Conservation (phyloP, 2,797 vertebrate species). For the Diplodus sargus region DNA sequence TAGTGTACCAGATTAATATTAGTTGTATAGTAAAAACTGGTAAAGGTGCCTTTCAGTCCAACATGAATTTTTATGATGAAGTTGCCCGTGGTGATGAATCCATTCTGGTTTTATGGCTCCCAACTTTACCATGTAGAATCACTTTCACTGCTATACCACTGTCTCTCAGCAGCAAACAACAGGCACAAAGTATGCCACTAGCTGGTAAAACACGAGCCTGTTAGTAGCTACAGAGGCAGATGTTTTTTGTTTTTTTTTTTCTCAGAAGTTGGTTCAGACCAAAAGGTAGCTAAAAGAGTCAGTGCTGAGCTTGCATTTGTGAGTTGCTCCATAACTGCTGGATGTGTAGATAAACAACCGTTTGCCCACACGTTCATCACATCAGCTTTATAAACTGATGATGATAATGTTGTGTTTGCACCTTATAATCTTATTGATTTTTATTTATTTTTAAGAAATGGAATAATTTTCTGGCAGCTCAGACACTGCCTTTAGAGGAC, state of each 20-base stretch:
- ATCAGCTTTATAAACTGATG: not conserved
- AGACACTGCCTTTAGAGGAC: constrained; percentile 2
- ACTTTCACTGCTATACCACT: no score
- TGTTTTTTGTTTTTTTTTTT: not conserved
- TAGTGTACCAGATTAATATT: no score
- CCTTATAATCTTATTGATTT: not conserved
- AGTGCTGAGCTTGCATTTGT: not conserved
- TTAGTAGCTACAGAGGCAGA: not conserved
- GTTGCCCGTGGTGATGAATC: no score
- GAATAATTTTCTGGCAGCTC: not conserved
- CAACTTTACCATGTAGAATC: not conserved
- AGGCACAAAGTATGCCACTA: not conserved
- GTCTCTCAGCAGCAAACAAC: not conserved
- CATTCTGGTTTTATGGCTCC: no score
- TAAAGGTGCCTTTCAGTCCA: no score
- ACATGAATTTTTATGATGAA: not conserved
- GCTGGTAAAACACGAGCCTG: not conserved
- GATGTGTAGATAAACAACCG: not conserved
- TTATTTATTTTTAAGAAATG: not conserved
- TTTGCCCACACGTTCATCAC: no score
- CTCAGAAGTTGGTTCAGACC: not conserved
- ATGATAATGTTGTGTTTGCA: not conserved
- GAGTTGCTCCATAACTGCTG: not conserved
- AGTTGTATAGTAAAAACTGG: no score
- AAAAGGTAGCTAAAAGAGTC: not conserved